Evolutionary conservation across 92 coral and sea anemone genomes (phyloP).

Genomic region (Parazoanthus swiftii): DNA sequence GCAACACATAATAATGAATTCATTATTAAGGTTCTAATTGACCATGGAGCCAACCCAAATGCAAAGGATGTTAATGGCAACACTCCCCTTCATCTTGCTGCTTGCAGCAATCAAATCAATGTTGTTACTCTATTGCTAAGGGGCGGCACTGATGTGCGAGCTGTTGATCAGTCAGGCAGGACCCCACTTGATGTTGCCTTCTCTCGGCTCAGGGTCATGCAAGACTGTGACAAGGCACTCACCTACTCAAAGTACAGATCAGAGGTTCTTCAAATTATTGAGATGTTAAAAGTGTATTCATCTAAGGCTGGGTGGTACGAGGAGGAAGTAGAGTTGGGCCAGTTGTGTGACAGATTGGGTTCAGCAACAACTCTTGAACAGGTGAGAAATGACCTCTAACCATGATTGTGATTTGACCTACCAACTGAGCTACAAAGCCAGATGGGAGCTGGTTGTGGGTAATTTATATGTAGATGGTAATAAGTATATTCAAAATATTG

Average conservation of each 20-base stretch:
- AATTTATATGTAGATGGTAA: no score
- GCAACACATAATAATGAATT: slow-evolving; percentile 87
- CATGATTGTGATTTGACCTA: no score
- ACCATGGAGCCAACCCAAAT: slow-evolving; percentile 93
- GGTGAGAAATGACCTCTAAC: slow-evolving; percentile 49
- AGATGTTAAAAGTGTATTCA: slow-evolving; percentile 83
- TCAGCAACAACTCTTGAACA: slow-evolving; percentile 81
- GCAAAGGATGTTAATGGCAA: slow-evolving; percentile 93
- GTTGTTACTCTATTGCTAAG: slow-evolving; percentile 84
- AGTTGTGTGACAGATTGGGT: slow-evolving; percentile 63
- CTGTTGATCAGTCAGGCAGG: slow-evolving; percentile 86
- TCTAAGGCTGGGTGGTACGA: slow-evolving; percentile 60
- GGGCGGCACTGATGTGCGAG: slow-evolving; percentile 82
- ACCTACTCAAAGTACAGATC: slow-evolving; percentile 64
- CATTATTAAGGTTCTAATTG: slow-evolving; percentile 66
- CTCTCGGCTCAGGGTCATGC: slow-evolving; percentile 78
- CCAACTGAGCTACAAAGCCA: no score
- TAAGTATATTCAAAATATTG: no score
- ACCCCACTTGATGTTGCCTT: slow-evolving; percentile 93
- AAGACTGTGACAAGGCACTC: slow-evolving; percentile 58
- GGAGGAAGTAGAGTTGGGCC: slow-evolving; percentile 73
- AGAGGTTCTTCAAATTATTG: slow-evolving; percentile 79
- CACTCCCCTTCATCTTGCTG: slow-evolving; percentile 96
- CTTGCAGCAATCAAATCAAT: slow-evolving; percentile 87
- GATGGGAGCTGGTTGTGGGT: no score